Evolutionary conservation across 2,113 vertebrate species (phyloP).

Genomic region (Raja brachyura): DNA sequence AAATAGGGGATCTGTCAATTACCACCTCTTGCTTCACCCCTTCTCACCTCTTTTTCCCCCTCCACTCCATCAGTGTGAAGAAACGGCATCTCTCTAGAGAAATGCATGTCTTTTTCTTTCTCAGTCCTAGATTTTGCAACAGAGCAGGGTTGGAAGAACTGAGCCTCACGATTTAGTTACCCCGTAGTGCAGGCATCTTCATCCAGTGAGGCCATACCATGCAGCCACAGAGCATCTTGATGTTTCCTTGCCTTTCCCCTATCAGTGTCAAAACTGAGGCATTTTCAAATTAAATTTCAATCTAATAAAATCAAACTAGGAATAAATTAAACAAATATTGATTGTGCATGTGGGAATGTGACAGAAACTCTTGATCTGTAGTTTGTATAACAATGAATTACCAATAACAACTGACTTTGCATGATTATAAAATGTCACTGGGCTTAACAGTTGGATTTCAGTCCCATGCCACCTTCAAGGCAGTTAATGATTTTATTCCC

Average conservation of each 20-base stretch:
- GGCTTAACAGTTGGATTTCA: too few relatives aligned
- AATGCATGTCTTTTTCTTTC: background rate
- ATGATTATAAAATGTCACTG: background rate
- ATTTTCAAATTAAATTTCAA: background rate
- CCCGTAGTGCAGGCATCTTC: too few relatives aligned
- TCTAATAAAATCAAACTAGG: background rate
- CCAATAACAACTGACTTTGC: background rate
- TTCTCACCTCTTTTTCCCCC: too few relatives aligned
- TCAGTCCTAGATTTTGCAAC: background rate
- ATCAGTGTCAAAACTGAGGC: background rate
- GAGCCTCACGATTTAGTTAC: too few relatives aligned
- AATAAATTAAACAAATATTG: background rate
- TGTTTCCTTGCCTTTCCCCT: background rate
- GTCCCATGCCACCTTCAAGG: background rate
- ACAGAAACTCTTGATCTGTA: background rate
- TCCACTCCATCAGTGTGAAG: too few relatives aligned
- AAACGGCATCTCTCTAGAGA: background rate
- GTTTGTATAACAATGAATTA: background rate
- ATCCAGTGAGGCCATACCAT: too few relatives aligned
- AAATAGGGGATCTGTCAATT: too few relatives aligned
- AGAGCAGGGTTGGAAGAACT: background rate
- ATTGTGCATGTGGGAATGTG: background rate
- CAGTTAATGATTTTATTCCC: background rate
- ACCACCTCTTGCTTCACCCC: too few relatives aligned
- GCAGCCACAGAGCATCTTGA: background rate